These are phyloP conservation scores for Pachyrhynchus sulphureomaculatus DNA, from an alignment of 1,140 invertebrate species.

Conservation along the genomic window DNA sequence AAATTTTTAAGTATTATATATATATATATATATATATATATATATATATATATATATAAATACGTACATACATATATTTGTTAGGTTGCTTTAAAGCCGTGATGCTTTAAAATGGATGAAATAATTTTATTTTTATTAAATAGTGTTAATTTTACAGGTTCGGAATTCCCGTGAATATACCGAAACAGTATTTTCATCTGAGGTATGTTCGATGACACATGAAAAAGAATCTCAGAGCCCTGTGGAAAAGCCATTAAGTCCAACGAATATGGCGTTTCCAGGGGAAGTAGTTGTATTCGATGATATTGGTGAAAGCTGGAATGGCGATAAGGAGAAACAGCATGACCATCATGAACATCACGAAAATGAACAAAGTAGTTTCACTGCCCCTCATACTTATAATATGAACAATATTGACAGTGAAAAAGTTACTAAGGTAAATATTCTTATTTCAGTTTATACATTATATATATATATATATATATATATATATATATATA, in stretches of 20 bases:
- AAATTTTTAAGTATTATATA: no score
- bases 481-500: no score
- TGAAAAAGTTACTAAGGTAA: constrained; percentile 68
- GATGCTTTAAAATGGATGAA: no score
- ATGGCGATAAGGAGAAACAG: constrained; percentile 51
- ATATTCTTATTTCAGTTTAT: no score
- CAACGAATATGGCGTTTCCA: constrained; percentile 51
- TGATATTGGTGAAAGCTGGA: constrained; percentile 76
- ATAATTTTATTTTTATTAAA: no score
- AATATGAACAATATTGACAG: constrained; percentile 51
- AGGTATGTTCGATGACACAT: constrained; percentile 60
- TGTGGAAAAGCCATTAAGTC: constrained; percentile 39
- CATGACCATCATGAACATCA: constrained; percentile 25
- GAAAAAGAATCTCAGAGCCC: constrained; percentile 36
- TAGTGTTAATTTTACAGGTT: constrained; percentile 13
- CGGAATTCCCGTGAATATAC: constrained; percentile 59
- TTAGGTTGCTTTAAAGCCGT: no score
- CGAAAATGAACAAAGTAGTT: constrained; percentile 30
- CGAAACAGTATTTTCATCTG: constrained; percentile 65
- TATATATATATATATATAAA: no score
- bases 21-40: no score
- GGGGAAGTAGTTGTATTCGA: constrained; percentile 80
- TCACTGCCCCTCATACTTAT: constrained; percentile 39
- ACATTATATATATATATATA: no score
- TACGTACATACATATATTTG: no score